Base-by-base conservation (phyloP, 2,888 invertebrate genomes). In the Liodrosophila aerea region DNA sequence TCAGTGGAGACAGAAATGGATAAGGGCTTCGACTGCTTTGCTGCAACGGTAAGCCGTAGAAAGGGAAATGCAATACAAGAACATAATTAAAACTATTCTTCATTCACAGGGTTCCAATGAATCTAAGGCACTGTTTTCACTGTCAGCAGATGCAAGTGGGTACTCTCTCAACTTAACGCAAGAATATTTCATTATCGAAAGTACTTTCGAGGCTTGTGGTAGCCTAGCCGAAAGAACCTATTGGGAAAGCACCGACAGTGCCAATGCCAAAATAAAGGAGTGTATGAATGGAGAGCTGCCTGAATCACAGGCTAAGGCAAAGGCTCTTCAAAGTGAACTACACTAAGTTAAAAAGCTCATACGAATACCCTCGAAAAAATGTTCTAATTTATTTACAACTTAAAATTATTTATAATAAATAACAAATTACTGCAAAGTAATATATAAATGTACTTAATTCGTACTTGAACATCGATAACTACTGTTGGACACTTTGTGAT, bases 1-100 rank as follows among this genome's bases (percentile, higher is more conserved):
- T 7, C 8, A 15, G n/a, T 31, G 36, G n/a, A 1, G 0, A 37
- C 5, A 4, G 33, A 51, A 11, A 4, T 39, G 1, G 37, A 54
- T 2, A 22, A 22, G 2, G 52, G 37, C 27, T 65, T 68, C 29
- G 44, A 65, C 1, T 62, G 65, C 7, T 59, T 44, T 7, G 51
- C 27, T 9, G 33, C n/a, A 13, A 15, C 54, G 1, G 65, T 65
- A 44, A 68, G 62, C 47, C 9, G 11, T 22, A n/a, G 22, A 16
- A 5, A 1, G 1, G n/a, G 22, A 12, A 11, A 9, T 40, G n/a
- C 4, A 40, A 15, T 8, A 22, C 18, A 18, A 1, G 3, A 5
- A 22, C 1, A 18, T 39, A 18, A 5, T 40, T 3, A 11, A 40
- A 22, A 3, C 7, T 29, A n/a, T n/a, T 1, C 9, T 29, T 1